A percentile compares a stretch with the other conserved stretches of the same genome.
These are phyloP conservation scores for Diabrotica balteata DNA, from an alignment of 2,888 invertebrate species.

Conservation along the genomic window DNA sequence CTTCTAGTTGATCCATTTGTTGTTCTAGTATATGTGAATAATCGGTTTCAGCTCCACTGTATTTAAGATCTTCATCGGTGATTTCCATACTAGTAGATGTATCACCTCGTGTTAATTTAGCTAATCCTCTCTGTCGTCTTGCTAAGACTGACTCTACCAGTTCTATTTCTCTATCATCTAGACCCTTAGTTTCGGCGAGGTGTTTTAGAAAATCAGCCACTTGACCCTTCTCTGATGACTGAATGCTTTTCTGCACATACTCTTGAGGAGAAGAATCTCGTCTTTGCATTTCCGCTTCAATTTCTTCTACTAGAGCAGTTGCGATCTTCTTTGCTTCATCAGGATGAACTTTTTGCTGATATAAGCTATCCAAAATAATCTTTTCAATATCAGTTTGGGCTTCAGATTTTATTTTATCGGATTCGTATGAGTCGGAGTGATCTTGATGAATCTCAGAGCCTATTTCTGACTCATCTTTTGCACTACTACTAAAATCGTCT, in stretches of 20 bases:
- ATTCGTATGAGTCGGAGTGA: slow-evolving; percentile 54
- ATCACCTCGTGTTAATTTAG: slow-evolving; percentile 59
- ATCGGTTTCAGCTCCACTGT: slow-evolving; percentile 73
- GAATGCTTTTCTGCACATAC: slow-evolving; percentile 28
- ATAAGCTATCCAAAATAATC: slow-evolving; percentile 57
- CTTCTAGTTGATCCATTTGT: slow-evolving; percentile 58
- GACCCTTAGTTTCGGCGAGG: slow-evolving; percentile 59
- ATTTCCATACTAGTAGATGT: slow-evolving; percentile 66
- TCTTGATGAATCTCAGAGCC: slow-evolving; percentile 58
- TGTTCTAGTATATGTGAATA: slow-evolving; percentile 62
- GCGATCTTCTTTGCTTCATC: slow-evolving; percentile 64
- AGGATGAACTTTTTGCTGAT: slow-evolving; percentile 59
- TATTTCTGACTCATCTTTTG: slow-evolving; percentile 56
- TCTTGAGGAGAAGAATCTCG: slow-evolving; percentile 45
- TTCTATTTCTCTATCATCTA: slow-evolving; percentile 61
- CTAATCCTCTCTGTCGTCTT: slow-evolving; percentile 59
- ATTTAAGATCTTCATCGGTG: slow-evolving; percentile 73
- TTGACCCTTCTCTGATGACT: slow-evolving; percentile 50
- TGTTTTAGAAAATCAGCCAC: slow-evolving; percentile 59
- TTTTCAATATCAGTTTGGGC: slow-evolving; percentile 59
- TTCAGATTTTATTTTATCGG: slow-evolving; percentile 56
- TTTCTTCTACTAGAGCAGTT: slow-evolving; percentile 63
- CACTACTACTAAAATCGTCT: slow-evolving; percentile 55
- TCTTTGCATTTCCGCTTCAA: slow-evolving; percentile 64
- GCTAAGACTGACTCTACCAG: slow-evolving; percentile 63